Base-by-base conservation (phyloP, 2,113 vertebrate genomes). In the Kobus ellipsiprymnus region DNA sequence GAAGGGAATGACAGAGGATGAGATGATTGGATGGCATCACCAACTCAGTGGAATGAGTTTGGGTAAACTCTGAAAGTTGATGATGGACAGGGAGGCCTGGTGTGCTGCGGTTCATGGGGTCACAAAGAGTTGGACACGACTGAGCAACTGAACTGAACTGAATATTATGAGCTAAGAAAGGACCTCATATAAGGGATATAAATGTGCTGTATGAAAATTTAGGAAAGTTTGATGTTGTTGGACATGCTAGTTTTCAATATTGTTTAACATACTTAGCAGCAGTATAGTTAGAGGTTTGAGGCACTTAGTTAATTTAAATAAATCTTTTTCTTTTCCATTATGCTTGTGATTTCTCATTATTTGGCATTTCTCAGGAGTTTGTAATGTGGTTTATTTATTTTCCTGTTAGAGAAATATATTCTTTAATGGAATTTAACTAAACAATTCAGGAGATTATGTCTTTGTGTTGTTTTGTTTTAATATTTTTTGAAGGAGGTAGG, bases 271-370 rank as follows among this genome's bases (percentile, higher is more conserved):
- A 67, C 40, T 91, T 90, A 27, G 44, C 30, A 92, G 29, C n/a
- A 90, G 14, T 52, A 16, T 90, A 80, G 36, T 90, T 71, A 77
- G 46, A 95, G 81, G 23, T 90, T 97, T 55, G 36, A 25, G 59
- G 15, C 15, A 52, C 27, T 90, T 97, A 77, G 55, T 12, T 89
- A 74, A 88, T 89, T 62, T 78, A 62, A 90, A 44, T 64, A 82
- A 85, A 44, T 29, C 13, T 48, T 85, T 89, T 93, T 62, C 6
- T 54, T 16, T 40, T 95, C 57, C 1, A 29, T 91, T 60, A 19
- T 95, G 55, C 90, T 78, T 96, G 52, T 92, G 80, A 84, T 81
- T 96, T 90, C 50, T 96, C n/a, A 50, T 81, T 82, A 33, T 85
- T 21, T 94, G 21, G 33, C 15, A 54, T 92, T 9, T 52, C 67